Conservation (phyloP, 2,797 vertebrate species). For the Takifugu ocellatus region DNA sequence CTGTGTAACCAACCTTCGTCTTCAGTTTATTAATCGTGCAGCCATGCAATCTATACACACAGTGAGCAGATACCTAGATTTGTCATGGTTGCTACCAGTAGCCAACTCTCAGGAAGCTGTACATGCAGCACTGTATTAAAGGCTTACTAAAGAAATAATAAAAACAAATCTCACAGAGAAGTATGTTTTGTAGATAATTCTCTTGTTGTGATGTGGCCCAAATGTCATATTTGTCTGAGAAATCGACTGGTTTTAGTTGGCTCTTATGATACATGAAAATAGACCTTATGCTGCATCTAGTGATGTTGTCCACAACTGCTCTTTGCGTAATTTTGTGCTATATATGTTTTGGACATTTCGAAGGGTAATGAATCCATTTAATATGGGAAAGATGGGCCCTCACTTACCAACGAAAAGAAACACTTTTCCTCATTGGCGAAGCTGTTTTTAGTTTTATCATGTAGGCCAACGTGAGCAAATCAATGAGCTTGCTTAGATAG, state of each 20-base stretch:
- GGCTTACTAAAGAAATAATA: constrained; percentile 50
- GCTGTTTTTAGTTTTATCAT: constrained; percentile 44
- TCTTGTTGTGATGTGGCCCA: constrained; percentile 6
- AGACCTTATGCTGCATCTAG: constrained; percentile 59
- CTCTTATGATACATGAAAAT: constrained; percentile 62
- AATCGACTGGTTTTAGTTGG: constrained; percentile 22
- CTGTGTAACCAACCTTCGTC: neutral
- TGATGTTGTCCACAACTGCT: constrained; percentile 43
- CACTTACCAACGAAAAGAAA: constrained; percentile 26
- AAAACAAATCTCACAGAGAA: constrained; percentile 4
- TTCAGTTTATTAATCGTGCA: constrained; percentile 29
- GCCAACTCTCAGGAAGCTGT: constrained; percentile 79
- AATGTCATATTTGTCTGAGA: neutral
- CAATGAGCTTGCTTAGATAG: constrained; percentile 30
- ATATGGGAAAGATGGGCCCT: constrained; percentile 35
- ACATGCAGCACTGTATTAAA: constrained; percentile 65
- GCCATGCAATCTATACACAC: constrained; percentile 30
- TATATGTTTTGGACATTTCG: constrained; percentile 42
- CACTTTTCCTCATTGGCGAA: constrained; percentile 32
- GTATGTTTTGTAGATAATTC: neutral
- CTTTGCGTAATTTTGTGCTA: constrained; percentile 5
- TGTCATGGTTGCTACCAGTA: constrained; percentile 38
- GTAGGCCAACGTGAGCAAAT: constrained; percentile 26
- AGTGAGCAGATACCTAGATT: constrained; percentile 50
- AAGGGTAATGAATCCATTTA: constrained; percentile 20